Evolutionary conservation across 2,888 invertebrate species (phyloP).

Genomic region (Hololepta plana): DNA sequence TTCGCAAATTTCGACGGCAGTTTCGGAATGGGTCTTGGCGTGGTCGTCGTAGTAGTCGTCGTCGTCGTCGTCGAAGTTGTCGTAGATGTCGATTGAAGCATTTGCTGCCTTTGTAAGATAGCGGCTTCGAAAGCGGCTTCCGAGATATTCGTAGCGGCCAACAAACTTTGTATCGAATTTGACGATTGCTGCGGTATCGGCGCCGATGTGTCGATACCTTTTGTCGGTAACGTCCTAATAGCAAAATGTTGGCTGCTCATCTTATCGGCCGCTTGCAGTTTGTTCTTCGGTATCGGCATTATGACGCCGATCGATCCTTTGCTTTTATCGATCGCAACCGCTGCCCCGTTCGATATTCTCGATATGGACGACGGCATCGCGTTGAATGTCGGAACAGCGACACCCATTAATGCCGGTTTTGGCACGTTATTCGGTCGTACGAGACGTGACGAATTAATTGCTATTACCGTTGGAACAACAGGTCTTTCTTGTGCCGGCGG

Average conservation of each 20-base stretch:
- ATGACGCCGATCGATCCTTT: slow-evolving; percentile 14
- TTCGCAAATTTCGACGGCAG: slow-evolving; percentile 22
- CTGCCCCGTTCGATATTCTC: slow-evolving; percentile 27
- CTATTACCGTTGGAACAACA: slow-evolving; percentile 8
- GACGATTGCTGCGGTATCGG: slow-evolving; percentile 12
- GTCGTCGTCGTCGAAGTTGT: slow-evolving; percentile 28
- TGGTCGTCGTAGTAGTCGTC: slow-evolving; percentile 28
- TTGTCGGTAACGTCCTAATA: slow-evolving; percentile 17
- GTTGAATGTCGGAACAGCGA: slow-evolving; percentile 32
- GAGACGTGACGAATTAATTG: slow-evolving; percentile 10
- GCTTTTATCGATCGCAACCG: too few relatives aligned
- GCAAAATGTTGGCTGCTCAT: slow-evolving; percentile 19
- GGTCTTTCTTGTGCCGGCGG: slow-evolving; percentile 42
- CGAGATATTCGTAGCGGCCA: slow-evolving; percentile 56
- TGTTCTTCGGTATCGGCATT: slow-evolving; percentile 15
- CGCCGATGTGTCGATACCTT: slow-evolving; percentile 12
- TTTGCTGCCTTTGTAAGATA: slow-evolving; percentile 51
- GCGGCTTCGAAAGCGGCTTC: slow-evolving; percentile 55
- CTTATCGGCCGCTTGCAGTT: slow-evolving; percentile 13
- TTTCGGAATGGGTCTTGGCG: slow-evolving; percentile 28
- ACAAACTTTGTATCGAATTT: slow-evolving; percentile 18
- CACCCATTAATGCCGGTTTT: slow-evolving; percentile 25
- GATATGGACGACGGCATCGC: slow-evolving; percentile 37
- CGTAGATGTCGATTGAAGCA: slow-evolving; percentile 34
- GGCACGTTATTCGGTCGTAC: slow-evolving; percentile 6